Evolutionary conservation across 1,140 invertebrate genomes (phyloP).

Genomic region (Lordiphosa clarofinis): DNA sequence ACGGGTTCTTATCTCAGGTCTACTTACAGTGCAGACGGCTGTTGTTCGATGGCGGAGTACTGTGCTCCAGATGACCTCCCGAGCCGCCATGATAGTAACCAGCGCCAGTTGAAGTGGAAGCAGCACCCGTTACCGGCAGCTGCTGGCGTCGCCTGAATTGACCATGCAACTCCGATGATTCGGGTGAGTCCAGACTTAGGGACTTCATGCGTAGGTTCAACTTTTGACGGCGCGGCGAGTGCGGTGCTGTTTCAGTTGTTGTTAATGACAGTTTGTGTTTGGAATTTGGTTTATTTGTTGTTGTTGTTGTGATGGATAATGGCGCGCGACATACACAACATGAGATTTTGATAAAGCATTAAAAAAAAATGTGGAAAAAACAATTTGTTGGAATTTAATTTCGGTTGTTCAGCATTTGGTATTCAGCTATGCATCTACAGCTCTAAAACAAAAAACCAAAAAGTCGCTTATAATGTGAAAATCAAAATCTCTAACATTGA

Average conservation of each 20-base stretch:
- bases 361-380: conserved; percentile 66
- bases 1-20: conserved; percentile 36
- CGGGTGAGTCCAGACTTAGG: conserved; percentile 96
- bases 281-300: conserved; percentile 21
- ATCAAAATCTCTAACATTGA: conserved; percentile 35
- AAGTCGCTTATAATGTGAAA: conserved; percentile 13
- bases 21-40: conserved; percentile 80
- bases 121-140: conserved; percentile 48
- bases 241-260: conserved; percentile 87
- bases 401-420: conserved; percentile 49
- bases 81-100: conserved; percentile 80
- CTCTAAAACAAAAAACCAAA: conserved; percentile 47
- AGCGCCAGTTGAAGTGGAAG: conserved; percentile 45
- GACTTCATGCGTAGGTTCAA: conserved; percentile 98
- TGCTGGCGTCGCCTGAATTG: conserved; percentile 85
- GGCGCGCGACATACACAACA: conserved; percentile 50
- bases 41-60: conserved; percentile 80
- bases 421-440: conserved; percentile 51
- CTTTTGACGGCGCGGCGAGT: conserved; percentile 96
- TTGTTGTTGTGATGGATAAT: conserved; percentile 23
- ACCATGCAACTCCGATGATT: conserved; percentile 90
- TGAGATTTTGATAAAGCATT: conserved; percentile 48
- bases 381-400: conserved; percentile 60
- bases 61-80: conserved; percentile 80
- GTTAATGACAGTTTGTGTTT: conserved; percentile 29